Evolutionary conservation across 35 echinoderm and acorn worm genomes (phyloP).

Genomic region (Apostichopus japonicus): DNA sequence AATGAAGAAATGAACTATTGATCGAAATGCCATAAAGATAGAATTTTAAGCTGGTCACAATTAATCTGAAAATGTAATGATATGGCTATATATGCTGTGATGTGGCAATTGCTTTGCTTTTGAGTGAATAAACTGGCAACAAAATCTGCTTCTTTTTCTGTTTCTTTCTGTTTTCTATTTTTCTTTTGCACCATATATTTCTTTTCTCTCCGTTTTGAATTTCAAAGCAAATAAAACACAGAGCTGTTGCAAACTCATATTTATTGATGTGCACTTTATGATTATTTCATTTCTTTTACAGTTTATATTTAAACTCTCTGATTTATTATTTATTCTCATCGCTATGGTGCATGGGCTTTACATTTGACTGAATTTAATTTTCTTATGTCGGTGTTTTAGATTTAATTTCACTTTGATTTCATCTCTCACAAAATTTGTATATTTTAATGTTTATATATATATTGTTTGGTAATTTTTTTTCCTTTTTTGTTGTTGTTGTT

Average conservation of each 20-base stretch:
- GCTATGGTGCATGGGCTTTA: not conserved
- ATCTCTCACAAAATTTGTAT: no score
- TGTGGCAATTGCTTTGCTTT: slow-evolving; percentile 12
- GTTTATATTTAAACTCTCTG: not conserved
- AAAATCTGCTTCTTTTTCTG: slow-evolving; percentile 9
- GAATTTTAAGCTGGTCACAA: no score
- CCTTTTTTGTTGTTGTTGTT: not conserved
- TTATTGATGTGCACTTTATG: not conserved
- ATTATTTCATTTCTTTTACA: not conserved
- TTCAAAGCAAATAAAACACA: not conserved
- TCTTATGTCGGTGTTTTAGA: not conserved
- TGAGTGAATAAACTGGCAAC: not conserved
- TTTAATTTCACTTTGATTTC: no score
- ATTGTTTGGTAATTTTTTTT: not conserved
- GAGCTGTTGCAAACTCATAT: not conserved
- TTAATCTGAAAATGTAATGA: not conserved
- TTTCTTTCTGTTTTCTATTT: not conserved
- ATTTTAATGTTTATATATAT: not conserved
- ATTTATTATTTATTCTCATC: not conserved
- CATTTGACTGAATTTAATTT: not conserved
- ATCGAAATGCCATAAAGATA: no score
- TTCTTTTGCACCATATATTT: no score
- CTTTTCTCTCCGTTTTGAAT: not conserved
- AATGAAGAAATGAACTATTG: no score
- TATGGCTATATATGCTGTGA: slow-evolving; percentile 19